Evolutionary conservation across 1,140 invertebrate species (phyloP), one percentile per base, ranked within the genome.

Genomic region (Delia radicum): DNA sequence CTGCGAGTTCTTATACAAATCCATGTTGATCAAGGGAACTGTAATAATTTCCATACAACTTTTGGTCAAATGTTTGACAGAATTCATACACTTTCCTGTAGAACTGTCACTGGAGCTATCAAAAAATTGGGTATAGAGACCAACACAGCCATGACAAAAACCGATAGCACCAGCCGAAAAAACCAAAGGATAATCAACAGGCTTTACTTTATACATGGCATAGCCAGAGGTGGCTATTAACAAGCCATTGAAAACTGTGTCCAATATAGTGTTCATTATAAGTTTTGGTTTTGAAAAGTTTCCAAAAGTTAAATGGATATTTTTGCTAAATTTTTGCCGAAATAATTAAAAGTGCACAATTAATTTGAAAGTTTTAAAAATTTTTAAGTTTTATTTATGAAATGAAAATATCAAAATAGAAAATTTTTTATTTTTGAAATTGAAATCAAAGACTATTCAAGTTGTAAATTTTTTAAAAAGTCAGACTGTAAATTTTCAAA

Each of bases 201-300:
- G 83, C 46, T 79, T 77, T 29, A 84, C 46, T 2, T 77, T 79
- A 55, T 80, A 83, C 42, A 85, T 75, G 8, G 81, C 81, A 76
- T 83, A 84, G 33, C 81, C 79, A 46, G 83, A 84, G 67, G 83
- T 80, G 0, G 82, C 83, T 29, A 80, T 80, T 63, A 85, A 62
- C 74, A 85, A 72, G 18, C 81, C 81, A 48, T 85, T 85, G 72
- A 76, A 74, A 37, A 76, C 42, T 27, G 73, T 62, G 18, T 63
- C 63, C 48, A 55, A 21, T 18, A 55, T 55, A 55, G 48, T 55
- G n/a, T 55, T 21, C n/a, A 55, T 5, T 18, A 55, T 55, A 13
- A 37, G n/a, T 13, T 42, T 42, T 65, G 12, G 15, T 7, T 3
- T 65, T 65, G 2, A 28, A 28, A 3, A 28, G 8, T 15, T n/a